A percentile compares a stretch with the other conserved stretches of the same genome.
These are phyloP conservation scores for Eupithecia tripunctaria DNA, from an alignment of 2,888 invertebrate genomes.

Conservation along the genomic window DNA sequence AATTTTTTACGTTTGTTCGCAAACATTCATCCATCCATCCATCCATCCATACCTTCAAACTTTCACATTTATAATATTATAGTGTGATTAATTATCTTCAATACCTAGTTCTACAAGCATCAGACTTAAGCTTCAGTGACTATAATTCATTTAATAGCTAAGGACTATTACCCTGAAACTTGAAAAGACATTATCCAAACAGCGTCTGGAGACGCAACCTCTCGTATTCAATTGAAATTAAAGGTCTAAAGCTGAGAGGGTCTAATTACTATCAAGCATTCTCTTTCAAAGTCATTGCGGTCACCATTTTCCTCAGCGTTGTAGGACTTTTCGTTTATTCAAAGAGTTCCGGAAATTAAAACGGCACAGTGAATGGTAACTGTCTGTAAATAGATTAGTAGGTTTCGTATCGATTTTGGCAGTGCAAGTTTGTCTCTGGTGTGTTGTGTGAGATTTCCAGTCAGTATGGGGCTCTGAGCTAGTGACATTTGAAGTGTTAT, in stretches of 20 bases:
- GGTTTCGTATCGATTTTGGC: neutral
- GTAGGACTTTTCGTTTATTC: constrained; percentile 12
- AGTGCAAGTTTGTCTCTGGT: neutral
- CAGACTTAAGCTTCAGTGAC: neutral
- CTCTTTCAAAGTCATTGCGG: constrained; percentile 23
- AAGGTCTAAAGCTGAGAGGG: constrained; percentile 16
- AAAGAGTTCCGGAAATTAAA: constrained; percentile 7
- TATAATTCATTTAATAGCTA: neutral
- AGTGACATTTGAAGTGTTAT: neutral
- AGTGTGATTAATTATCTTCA: too few species aligned
- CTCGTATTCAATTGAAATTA: constrained; percentile 19
- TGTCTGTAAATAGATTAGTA: neutral
- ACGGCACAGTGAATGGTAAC: neutral
- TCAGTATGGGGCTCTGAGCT: neutral
- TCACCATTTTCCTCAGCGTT: constrained; percentile 16
- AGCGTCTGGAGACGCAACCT: constrained; percentile 10
- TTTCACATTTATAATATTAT: too few species aligned
- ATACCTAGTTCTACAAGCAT: neutral
- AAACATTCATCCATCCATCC: too few species aligned
- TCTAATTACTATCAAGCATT: constrained; percentile 27
- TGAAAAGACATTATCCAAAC: constrained; percentile 20
- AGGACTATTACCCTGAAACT: neutral
- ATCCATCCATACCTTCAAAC: too few species aligned
- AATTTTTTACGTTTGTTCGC: too few species aligned
- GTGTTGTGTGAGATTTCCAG: neutral